A percentile compares a stretch with the other conserved stretches of the same genome.
phyloP scores from a whole-genome alignment of 2,888 invertebrate genomes.

The Heliconius ismenius region DNA sequence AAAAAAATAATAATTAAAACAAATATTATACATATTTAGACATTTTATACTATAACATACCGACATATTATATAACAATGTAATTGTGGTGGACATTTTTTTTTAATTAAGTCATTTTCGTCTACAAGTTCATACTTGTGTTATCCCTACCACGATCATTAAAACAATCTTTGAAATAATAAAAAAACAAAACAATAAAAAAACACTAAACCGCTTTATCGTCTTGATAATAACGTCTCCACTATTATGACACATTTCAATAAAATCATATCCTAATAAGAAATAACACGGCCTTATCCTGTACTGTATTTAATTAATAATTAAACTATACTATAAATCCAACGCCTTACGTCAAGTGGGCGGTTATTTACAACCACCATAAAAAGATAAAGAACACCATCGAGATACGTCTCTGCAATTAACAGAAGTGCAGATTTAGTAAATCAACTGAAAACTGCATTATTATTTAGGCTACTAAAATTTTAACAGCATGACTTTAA shows the following conservation, averaged over 20 bases:
- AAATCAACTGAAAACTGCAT: slow-evolving; percentile 39
- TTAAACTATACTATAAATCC: slow-evolving; percentile 65
- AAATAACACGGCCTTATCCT: slow-evolving; percentile 47
- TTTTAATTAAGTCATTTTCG: not conserved
- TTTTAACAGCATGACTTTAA: slow-evolving; percentile 9
- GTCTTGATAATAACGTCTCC: not conserved
- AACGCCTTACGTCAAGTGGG: slow-evolving; percentile 55
- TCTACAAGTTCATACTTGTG: not conserved
- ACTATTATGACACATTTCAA: slow-evolving; percentile 22
- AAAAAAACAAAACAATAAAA: not conserved
- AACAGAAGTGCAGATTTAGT: slow-evolving; percentile 48
- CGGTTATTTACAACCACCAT: slow-evolving; percentile 67
- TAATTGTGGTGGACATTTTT: too few species aligned
- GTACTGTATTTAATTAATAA: slow-evolving; percentile 56
- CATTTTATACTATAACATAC: too few species aligned
- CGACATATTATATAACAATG: too few species aligned
- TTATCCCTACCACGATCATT: not conserved
- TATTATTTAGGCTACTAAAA: slow-evolving; percentile 27
- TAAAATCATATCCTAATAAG: slow-evolving; percentile 16
- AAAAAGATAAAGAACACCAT: slow-evolving; percentile 66
- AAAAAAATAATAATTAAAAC: too few species aligned
- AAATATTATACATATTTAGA: too few species aligned
- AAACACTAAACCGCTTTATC: not conserved
- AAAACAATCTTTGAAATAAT: not conserved
- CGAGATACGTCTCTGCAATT: slow-evolving; percentile 57